Conservation (phyloP, 2,888 invertebrate genomes). For the Dryobotodes eremita region DNA sequence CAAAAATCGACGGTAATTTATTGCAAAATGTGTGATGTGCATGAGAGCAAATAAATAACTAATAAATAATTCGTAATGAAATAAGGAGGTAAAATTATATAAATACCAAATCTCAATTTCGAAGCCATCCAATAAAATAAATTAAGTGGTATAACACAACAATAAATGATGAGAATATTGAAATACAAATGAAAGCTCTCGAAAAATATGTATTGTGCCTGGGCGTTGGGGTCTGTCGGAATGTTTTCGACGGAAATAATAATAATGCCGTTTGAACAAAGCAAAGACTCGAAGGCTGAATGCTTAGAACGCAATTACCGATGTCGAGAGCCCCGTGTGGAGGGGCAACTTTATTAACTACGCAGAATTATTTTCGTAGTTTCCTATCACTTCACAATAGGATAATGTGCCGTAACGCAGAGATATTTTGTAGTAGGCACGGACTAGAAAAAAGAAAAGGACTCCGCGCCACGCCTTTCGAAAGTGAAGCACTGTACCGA, state of each 20-base stretch:
- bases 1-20: no score
- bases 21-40: no score
- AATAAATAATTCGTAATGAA: constrained; percentile 1
- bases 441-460: no score
- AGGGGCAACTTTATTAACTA: constrained; percentile 71
- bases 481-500: no score
- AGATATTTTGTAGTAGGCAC: no score
- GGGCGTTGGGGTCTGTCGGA: constrained; percentile 65
- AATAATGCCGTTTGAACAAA: constrained; percentile 80
- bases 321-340: constrained; percentile 70
- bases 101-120: constrained; percentile 12
- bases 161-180: constrained; percentile 70
- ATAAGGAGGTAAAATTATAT: neutral
- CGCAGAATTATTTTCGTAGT: constrained; percentile 35
- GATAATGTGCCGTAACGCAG: no score
- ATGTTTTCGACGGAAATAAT: constrained; percentile 82
- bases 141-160: constrained; percentile 45
- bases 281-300: constrained; percentile 79
- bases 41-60: no score
- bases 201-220: constrained; percentile 76
- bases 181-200: constrained; percentile 70
- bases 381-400: constrained; percentile 6
- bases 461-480: no score
- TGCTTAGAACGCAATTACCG: constrained; percentile 81
- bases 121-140: constrained; percentile 39